phyloP scores from a whole-genome alignment of 2,888 invertebrate species.

The Cordilura impudica region DNA sequence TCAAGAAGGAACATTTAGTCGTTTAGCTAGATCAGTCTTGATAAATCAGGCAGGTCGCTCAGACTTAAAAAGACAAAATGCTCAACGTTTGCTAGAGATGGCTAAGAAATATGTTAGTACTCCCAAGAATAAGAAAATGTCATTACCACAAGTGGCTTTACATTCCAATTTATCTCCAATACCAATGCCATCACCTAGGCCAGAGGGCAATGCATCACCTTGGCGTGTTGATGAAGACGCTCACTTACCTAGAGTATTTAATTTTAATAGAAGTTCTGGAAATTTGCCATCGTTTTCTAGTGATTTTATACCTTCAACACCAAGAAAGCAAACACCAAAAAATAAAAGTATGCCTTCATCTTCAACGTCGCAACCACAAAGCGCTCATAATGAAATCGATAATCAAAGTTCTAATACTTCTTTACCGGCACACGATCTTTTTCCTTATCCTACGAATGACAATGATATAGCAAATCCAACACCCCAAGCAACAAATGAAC shows the following conservation, averaged over 20 bases:
- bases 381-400: not conserved
- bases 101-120: constrained; percentile 72
- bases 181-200: not conserved
- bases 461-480: not conserved
- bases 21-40: constrained; percentile 70
- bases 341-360: not conserved
- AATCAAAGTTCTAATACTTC: not conserved
- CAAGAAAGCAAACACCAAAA: constrained; percentile 60
- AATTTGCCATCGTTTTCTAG: constrained; percentile 75
- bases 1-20: constrained; percentile 67
- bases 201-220: constrained; percentile 67
- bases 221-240: constrained; percentile 74
- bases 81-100: constrained; percentile 64
- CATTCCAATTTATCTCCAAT: constrained; percentile 67
- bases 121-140: constrained; percentile 65
- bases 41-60: constrained; percentile 67
- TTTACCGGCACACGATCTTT: not conserved
- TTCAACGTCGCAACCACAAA: not conserved
- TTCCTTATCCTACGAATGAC: not conserved
- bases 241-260: constrained; percentile 70
- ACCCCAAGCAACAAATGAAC: not conserved
- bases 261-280: constrained; percentile 71
- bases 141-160: not conserved
- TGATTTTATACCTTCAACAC: constrained; percentile 70
- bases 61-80: constrained; percentile 14